Evolutionary conservation across 2,113 vertebrate genomes (phyloP), one percentile per base, ranked within the genome.

Genomic region (Todiramphus saurophagus): DNA sequence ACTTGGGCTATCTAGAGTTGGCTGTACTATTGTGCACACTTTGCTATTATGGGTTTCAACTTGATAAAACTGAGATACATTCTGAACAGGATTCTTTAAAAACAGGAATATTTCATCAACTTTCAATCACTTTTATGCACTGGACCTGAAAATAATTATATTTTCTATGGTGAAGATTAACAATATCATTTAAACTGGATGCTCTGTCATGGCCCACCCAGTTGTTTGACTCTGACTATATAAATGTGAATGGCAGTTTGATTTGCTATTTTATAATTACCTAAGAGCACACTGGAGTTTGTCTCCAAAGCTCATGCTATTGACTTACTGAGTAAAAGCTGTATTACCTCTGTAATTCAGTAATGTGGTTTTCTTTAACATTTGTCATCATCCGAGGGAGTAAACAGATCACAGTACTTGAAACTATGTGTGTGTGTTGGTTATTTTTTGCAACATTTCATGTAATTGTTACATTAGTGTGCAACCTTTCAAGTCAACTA

Each of bases 261-360:
- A 31, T 95, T 96, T 95, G 50, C 67, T 85, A 8, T 87, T 83
- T 96, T 72, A 67, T 93, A 96, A 81, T 87, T 83, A 59, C 89
- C 78, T 50, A 84, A 84, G 60, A 95, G 64, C 64, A 82, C 84
- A 82, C 76, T 51, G 44, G 35, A 59, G 35, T 53, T 41, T 11
- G 3, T 80, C 62, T 78, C 62, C 58, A 77, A 82, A 90, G 89
- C 82, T 89, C 37, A 7, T 48, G 9, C 56, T 76, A 0, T 56
- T 74, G 62, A 79, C 70, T 59, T 95, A 74, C 66, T 94, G 43
- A 89, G 8, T 82, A 82, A 84, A 93, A 87, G 51, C 69, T 62
- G 5, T 73, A 15, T 87, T 89, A 78, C 25, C 23, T 87, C 64
- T 78, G 18, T 50, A 60, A 48, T 16, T 63, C 70, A 39, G 13